These are phyloP conservation scores for Bedellia somnulentella DNA, from an alignment of 2,888 invertebrate species.

Conservation along the genomic window DNA sequence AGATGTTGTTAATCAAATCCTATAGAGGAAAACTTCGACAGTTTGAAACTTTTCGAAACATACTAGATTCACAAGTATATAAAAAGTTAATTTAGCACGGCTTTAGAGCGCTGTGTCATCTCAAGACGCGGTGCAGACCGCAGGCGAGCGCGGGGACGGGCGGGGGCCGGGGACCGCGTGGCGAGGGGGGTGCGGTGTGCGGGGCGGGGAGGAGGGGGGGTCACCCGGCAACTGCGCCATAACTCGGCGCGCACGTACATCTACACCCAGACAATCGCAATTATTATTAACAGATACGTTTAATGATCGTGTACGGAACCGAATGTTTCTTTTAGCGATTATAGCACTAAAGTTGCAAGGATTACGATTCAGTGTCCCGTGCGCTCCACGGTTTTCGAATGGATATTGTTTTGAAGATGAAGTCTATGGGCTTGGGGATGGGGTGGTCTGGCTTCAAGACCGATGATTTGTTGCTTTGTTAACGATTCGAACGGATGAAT, in stretches of 20 bases:
- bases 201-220: no score
- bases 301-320: slow-evolving; percentile 48
- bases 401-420: no score
- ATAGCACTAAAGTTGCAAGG: slow-evolving; percentile 22
- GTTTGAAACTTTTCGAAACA: no score
- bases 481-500: slow-evolving; percentile 35
- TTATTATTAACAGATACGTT: slow-evolving; percentile 55
- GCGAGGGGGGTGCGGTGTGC: no score
- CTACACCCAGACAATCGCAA: slow-evolving; percentile 49
- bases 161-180: no score
- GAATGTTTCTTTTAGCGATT: slow-evolving; percentile 25
- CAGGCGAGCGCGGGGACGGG: not conserved
- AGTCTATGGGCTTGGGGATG: no score
- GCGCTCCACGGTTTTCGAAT: no score
- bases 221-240: slow-evolving; percentile 47
- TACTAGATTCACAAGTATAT: no score
- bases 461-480: slow-evolving; percentile 47
- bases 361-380: no score
- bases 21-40: no score
- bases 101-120: slow-evolving; percentile 43
- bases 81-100: slow-evolving; percentile 40
- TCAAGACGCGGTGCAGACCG: slow-evolving; percentile 30
- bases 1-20: no score
- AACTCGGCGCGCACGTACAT: slow-evolving; percentile 48
- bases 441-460: no score